Evolutionary conservation across 2,797 vertebrate species (phyloP).

Genomic region (Vultur gryphus): DNA sequence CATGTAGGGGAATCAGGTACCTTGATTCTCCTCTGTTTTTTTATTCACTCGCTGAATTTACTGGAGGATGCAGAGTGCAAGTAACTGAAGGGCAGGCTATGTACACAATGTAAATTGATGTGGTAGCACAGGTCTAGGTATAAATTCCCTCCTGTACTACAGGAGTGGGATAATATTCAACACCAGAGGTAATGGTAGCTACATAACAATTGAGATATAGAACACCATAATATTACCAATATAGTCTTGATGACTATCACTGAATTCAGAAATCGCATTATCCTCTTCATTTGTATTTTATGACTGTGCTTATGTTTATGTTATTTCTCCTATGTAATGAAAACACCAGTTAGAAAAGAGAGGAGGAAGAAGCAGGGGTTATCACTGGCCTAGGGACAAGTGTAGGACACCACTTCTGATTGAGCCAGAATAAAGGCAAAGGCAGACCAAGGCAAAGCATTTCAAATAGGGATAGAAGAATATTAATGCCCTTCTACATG

Average conservation of each 20-base stretch:
- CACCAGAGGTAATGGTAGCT: not conserved
- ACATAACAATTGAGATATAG: not conserved
- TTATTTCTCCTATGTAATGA: not conserved
- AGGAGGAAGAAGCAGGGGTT: not conserved
- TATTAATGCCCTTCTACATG: not conserved
- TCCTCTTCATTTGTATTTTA: not conserved
- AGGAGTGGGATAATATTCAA: not conserved
- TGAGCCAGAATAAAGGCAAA: not conserved
- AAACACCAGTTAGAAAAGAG: not conserved
- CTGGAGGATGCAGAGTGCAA: not conserved
- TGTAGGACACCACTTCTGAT: not conserved
- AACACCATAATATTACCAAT: not conserved
- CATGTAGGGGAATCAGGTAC: not conserved
- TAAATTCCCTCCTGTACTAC: not conserved
- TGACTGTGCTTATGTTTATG: not conserved
- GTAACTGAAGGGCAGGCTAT: not conserved
- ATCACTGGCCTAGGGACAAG: not conserved
- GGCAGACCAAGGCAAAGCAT: not conserved
- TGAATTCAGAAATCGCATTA: not conserved
- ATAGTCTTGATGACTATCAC: not conserved
- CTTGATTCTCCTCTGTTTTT: not conserved
- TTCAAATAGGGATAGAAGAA: not conserved
- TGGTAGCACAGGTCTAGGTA: not conserved
- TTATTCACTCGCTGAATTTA: not conserved
- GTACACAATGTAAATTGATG: not conserved